These are phyloP conservation scores for Nerophis lumbriciformis DNA, from an alignment of 2,113 vertebrate species.

Conservation along the genomic window DNA sequence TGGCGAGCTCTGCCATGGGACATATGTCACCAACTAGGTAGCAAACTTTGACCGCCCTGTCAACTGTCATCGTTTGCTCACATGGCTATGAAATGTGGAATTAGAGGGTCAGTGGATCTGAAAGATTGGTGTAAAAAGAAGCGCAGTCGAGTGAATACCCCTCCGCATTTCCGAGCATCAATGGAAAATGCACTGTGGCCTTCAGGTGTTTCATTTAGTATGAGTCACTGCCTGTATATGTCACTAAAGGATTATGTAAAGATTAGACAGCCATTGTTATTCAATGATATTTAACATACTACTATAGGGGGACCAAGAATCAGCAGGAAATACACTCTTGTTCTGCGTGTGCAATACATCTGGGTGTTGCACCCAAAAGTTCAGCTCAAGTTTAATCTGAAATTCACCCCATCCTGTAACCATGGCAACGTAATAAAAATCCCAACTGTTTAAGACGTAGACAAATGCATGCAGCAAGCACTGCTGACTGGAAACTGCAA, in stretches of 20 bases:
- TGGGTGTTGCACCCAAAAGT: background rate
- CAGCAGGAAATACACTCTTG: background rate
- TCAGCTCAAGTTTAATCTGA: background rate
- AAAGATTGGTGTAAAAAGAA: background rate
- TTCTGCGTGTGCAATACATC: background rate
- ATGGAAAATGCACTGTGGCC: slow-evolving; percentile 1
- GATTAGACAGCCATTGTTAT: background rate
- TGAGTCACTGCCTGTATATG: slow-evolving; percentile 1
- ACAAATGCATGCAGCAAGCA: background rate
- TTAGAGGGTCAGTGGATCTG: background rate
- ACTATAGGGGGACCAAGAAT: background rate
- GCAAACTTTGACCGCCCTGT: slow-evolving; percentile 10
- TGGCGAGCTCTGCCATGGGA: slow-evolving; percentile 31
- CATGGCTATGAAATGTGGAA: slow-evolving; percentile 3
- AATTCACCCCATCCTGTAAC: background rate
- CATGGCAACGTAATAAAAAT: background rate
- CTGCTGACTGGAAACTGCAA: background rate
- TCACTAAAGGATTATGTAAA: background rate
- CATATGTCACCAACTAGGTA: slow-evolving; percentile 55
- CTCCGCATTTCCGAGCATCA: background rate
- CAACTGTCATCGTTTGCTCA: slow-evolving; percentile 2
- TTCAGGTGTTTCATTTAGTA: slow-evolving; percentile 3
- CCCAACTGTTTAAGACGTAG: background rate
- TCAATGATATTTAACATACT: background rate
- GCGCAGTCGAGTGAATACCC: background rate